Evolutionary conservation across 2,797 vertebrate species (phyloP).

Genomic region (Oryzias sinensis): DNA sequence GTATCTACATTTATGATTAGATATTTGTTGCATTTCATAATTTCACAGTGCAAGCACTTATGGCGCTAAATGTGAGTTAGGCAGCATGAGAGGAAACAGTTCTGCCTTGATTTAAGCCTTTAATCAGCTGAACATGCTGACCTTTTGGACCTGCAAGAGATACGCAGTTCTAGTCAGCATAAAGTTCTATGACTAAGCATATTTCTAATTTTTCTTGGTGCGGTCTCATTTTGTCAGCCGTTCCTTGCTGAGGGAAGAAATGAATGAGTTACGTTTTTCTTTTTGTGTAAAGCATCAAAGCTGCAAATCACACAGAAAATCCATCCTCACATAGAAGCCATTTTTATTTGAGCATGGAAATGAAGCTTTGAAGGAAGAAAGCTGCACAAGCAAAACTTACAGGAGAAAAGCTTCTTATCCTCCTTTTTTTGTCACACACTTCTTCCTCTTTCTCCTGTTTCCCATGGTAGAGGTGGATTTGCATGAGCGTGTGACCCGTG

Average conservation of each 20-base stretch:
- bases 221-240: not conserved
- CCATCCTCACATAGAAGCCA: constrained; percentile 14
- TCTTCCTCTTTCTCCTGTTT: constrained; percentile 44
- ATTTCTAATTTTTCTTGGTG: constrained; percentile 10
- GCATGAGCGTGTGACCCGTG: constrained; percentile 67
- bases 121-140: constrained; percentile 62
- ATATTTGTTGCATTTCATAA: constrained; percentile 11
- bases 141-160: constrained; percentile 50
- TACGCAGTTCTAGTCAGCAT: constrained; percentile 42
- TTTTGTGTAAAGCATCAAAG: constrained; percentile 12
- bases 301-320: constrained; percentile 23
- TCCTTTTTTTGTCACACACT: constrained; percentile 20
- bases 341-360: constrained; percentile 21
- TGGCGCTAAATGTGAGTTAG: constrained; percentile 30
- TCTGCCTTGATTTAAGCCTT: constrained; percentile 45
- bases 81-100: constrained; percentile 37
- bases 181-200: constrained; percentile 33
- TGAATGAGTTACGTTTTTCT: constrained; percentile 8
- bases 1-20: not conserved
- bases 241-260: constrained; percentile 17
- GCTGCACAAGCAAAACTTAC: constrained; percentile 41
- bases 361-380: constrained; percentile 30
- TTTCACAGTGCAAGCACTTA: constrained; percentile 18
- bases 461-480: constrained; percentile 53
- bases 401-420: constrained; percentile 56